phyloP scores from a whole-genome alignment of 2,888 invertebrate species.

The Drepanosiphum platanoidis region DNA sequence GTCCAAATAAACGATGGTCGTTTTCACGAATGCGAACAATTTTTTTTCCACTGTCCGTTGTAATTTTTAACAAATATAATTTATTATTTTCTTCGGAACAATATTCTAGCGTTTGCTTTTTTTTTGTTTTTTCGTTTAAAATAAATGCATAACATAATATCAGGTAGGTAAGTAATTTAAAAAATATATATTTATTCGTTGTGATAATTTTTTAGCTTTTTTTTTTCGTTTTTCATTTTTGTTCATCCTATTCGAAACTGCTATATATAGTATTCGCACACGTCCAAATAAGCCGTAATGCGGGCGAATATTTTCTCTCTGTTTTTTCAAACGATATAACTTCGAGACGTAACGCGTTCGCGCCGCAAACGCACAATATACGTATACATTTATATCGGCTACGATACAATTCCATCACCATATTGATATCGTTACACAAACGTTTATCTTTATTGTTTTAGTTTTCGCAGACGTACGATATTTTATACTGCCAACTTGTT shows the following conservation, averaged over 20 bases:
- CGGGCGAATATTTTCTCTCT: neutral
- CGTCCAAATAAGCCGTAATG: neutral
- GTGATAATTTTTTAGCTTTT: neutral
- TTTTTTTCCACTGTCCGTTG: too few species aligned
- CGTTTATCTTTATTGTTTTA: conserved; percentile 14
- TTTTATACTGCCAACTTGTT: neutral
- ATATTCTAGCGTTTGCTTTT: too few species aligned
- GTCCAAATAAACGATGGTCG: too few species aligned
- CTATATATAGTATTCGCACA: neutral
- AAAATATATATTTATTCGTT: neutral
- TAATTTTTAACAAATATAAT: too few species aligned
- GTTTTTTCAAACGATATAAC: conserved; percentile 1
- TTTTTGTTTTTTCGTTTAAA: too few species aligned
- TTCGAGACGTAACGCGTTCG: neutral
- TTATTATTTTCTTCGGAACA: too few species aligned
- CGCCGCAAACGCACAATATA: neutral
- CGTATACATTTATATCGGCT: neutral
- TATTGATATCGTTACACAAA: conserved; percentile 19
- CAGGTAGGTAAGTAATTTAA: too few species aligned
- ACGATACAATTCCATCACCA: neutral
- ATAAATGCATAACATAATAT: too few species aligned
- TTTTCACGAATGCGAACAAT: too few species aligned
- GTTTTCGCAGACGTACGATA: neutral
- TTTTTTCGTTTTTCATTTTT: neutral
- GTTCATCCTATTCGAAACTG: neutral